phyloP scores from a whole-genome alignment of 2,113 vertebrate species.

The Rhynchomys soricoides region DNA sequence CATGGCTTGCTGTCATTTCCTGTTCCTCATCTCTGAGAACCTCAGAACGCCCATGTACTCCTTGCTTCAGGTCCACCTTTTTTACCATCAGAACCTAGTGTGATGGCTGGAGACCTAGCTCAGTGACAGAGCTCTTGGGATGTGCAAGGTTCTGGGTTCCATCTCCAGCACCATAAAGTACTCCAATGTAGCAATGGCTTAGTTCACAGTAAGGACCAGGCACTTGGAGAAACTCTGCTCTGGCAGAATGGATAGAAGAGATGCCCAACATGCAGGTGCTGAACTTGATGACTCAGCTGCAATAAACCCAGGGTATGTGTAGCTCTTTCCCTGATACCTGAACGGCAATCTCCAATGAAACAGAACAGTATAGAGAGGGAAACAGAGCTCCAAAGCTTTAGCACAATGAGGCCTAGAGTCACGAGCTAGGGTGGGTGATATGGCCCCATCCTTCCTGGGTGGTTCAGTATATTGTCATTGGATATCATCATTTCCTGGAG shows the following conservation, averaged over 20 bases:
- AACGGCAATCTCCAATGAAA: background rate
- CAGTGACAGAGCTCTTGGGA: background rate
- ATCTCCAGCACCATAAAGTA: background rate
- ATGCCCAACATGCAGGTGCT: background rate
- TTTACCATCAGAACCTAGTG: background rate
- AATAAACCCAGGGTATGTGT: background rate
- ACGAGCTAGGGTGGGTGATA: background rate
- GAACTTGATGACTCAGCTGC: background rate
- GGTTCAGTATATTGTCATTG: background rate
- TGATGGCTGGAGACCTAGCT: background rate
- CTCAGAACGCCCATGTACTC: background rate
- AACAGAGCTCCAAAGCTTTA: background rate
- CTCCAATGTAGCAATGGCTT: background rate
- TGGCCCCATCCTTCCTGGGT: background rate
- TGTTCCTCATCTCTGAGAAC: background rate
- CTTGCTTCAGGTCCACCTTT: background rate
- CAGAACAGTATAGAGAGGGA: background rate
- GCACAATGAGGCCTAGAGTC: background rate
- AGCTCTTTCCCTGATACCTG: background rate
- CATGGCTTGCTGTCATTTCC: background rate
- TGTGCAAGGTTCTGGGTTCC: background rate
- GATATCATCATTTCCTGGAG: background rate
- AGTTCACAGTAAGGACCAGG: background rate
- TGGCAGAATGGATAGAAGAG: background rate
- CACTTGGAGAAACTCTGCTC: background rate